phyloP scores from a whole-genome alignment of 2,113 vertebrate species.

The Formicarius rufipectus region DNA sequence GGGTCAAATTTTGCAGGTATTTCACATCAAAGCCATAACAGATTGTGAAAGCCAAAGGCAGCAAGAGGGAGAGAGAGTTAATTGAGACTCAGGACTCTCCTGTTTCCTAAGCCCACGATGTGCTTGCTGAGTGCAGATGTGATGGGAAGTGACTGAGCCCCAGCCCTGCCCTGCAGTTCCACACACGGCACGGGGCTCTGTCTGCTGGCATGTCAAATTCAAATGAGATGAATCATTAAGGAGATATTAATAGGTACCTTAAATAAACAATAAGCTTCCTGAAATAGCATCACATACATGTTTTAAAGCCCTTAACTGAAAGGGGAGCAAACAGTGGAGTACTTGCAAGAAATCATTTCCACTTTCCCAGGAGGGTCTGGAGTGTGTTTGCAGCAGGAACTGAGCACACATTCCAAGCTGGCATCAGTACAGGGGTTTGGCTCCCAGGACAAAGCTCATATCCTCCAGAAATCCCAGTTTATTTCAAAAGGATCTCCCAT shows the following conservation, averaged over 20 bases:
- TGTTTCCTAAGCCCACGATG: not conserved
- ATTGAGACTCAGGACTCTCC: not conserved
- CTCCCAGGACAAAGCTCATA: not conserved
- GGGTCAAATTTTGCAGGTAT: not conserved
- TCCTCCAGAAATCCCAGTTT: not conserved
- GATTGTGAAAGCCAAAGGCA: not conserved
- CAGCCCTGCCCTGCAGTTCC: not conserved
- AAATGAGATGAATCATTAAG: not conserved
- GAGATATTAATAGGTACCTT: not conserved
- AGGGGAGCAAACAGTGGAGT: not conserved
- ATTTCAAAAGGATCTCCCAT: not conserved
- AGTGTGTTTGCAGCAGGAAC: accelerated
- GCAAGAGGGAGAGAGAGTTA: not conserved
- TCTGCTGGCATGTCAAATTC: not conserved
- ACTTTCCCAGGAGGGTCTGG: not conserved
- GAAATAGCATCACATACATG: not conserved
- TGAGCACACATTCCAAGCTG: not conserved
- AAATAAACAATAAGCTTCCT: not conserved
- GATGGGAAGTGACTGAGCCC: not conserved
- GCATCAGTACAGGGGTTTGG: not conserved
- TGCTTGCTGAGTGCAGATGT: not conserved
- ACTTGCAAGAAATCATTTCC: not conserved
- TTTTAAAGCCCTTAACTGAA: not conserved
- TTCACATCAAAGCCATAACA: not conserved
- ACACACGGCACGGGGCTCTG: not conserved